Conservation (phyloP, 2,113 vertebrate species). For the Cinclus cinclus region DNA sequence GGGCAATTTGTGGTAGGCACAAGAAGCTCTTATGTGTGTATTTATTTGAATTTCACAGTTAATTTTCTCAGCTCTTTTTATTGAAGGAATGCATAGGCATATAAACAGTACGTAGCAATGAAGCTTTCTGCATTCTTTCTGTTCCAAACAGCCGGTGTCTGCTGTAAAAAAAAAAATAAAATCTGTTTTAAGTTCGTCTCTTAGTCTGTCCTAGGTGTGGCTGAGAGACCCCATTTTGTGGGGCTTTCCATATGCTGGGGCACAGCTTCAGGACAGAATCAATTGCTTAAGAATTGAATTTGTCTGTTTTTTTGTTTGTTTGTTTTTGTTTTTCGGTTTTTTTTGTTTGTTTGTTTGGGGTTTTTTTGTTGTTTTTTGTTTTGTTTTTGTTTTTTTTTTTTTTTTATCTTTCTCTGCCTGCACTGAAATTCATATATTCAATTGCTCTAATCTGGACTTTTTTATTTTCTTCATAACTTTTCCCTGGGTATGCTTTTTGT, state of each 20-base stretch:
- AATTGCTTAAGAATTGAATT: neutral
- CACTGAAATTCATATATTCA: neutral
- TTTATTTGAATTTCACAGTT: neutral
- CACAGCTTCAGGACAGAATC: neutral
- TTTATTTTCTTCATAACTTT: conserved; percentile 11
- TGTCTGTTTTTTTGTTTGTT: neutral
- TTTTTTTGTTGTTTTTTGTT: neutral
- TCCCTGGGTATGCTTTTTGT: neutral
- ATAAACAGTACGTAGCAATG: neutral
- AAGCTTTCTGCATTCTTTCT: neutral
- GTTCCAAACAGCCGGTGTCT: neutral
- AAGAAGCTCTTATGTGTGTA: rapidly evolving
- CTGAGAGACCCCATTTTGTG: neutral
- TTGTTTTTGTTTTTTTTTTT: neutral
- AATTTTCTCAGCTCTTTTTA: neutral
- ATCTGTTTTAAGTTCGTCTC: rapidly evolving
- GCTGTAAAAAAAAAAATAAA: neutral
- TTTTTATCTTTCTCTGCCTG: neutral
- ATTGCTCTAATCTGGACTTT: neutral
- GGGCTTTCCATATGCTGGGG: neutral
- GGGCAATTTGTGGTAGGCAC: neutral
- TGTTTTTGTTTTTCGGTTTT: too few relatives aligned
- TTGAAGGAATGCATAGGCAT: neutral
- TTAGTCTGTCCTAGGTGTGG: neutral
- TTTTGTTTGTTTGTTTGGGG: neutral